phyloP scores from a whole-genome alignment of 2,113 vertebrate species.

The Varanus komodoensis region DNA sequence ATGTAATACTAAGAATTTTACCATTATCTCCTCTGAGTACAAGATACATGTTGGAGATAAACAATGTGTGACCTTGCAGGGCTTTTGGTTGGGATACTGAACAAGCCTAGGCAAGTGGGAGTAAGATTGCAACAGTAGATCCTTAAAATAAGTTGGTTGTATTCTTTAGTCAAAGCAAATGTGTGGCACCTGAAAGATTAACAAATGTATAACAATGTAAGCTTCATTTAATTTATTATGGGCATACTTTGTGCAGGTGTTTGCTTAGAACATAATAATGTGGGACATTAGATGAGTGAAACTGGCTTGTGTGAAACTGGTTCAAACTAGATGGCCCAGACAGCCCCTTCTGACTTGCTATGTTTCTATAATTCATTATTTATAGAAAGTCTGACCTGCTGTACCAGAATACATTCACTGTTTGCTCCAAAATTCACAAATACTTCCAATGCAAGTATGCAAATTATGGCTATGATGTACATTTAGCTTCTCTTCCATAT shows the following conservation, averaged over 20 bases:
- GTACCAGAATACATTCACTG: not conserved
- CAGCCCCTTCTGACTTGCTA: too few species aligned
- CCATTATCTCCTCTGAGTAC: too few species aligned
- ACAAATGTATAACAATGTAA: too few species aligned
- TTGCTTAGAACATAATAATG: not conserved
- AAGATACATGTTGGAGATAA: too few species aligned
- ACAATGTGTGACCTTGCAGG: not conserved
- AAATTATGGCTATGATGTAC: not conserved
- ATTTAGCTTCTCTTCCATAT: not conserved
- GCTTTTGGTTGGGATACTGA: not conserved
- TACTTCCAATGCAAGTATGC: not conserved
- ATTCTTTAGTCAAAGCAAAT: too few species aligned
- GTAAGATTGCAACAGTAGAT: not conserved
- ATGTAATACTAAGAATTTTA: too few species aligned
- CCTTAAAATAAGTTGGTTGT: not conserved
- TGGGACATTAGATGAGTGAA: too few species aligned
- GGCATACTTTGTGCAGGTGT: not conserved
- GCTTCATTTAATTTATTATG: too few species aligned
- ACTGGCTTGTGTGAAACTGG: too few species aligned
- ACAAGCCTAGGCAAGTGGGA: not conserved
- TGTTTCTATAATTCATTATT: not conserved
- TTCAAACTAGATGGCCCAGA: too few species aligned
- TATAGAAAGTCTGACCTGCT: not conserved
- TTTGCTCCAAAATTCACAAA: not conserved
- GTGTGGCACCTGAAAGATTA: too few species aligned